Evolutionary conservation across 1,140 invertebrate genomes (phyloP).

Genomic region (Tetramorium alpestre): DNA sequence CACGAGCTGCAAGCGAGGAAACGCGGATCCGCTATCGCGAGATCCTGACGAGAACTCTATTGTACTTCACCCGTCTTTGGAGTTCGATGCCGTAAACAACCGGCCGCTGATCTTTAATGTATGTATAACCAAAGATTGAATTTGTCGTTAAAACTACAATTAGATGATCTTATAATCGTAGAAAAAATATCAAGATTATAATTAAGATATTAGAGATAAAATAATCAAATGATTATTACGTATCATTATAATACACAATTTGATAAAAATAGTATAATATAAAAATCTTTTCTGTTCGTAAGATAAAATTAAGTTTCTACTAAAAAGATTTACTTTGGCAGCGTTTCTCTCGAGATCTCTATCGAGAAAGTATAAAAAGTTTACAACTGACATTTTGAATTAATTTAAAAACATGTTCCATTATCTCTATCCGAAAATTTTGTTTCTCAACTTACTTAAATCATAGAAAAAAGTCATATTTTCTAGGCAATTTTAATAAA

Average conservation of each 20-base stretch:
- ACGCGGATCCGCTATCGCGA: slow-evolving; percentile 38
- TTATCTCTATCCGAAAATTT: background rate
- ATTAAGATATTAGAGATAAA: background rate
- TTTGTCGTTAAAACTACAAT: background rate
- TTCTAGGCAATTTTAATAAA: background rate
- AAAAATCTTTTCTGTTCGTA: background rate
- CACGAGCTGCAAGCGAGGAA: slow-evolving; percentile 7
- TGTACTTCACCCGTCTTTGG: background rate
- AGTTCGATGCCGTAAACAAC: background rate
- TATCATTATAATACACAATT: background rate
- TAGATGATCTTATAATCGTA: background rate
- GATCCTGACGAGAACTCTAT: background rate
- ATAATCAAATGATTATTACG: background rate
- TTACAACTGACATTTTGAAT: background rate
- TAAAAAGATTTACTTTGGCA: background rate
- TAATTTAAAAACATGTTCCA: background rate
- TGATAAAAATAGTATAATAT: background rate
- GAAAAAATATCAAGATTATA: background rate
- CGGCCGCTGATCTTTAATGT: background rate
- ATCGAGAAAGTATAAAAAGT: background rate
- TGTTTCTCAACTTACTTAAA: background rate
- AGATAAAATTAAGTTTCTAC: background rate
- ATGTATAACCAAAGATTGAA: background rate
- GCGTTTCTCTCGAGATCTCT: background rate
- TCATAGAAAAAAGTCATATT: background rate